phyloP scores from a whole-genome alignment of 1,140 invertebrate genomes.

The Conus ventricosus region DNA sequence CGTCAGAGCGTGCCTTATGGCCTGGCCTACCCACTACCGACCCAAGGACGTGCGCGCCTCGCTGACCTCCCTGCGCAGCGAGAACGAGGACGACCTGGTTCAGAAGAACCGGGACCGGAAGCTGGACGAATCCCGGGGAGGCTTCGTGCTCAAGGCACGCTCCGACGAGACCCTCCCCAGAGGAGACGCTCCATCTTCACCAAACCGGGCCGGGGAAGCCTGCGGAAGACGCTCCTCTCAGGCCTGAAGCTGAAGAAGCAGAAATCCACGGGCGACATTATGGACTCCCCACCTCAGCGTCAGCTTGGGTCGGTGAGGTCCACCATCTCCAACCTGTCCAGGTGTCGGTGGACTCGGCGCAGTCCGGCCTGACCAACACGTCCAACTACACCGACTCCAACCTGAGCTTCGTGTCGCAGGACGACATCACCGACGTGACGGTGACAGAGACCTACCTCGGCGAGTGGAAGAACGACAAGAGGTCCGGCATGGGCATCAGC shows the following conservation, averaged over 20 bases:
- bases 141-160: constrained; percentile 94
- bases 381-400: constrained; percentile 93
- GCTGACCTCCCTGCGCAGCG: constrained; percentile 86
- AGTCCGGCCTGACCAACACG: constrained; percentile 86
- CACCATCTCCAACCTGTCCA: constrained; percentile 73
- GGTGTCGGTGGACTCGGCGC: constrained; percentile 73
- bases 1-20: constrained; percentile 97
- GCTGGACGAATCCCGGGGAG: constrained; percentile 94
- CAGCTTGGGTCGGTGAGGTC: constrained; percentile 68
- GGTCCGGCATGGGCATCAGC: constrained; percentile 97
- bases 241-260: constrained; percentile 83
- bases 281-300: constrained; percentile 76
- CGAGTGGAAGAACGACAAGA: constrained; percentile 99
- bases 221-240: constrained; percentile 69
- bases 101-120: constrained; percentile 86
- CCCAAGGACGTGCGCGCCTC: constrained; percentile 86
- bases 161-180: constrained; percentile 84
- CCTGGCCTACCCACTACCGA: constrained; percentile 80
- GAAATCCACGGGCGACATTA: constrained; percentile 97
- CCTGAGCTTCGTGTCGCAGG: constrained; percentile 95
- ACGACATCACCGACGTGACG: constrained; percentile 93
- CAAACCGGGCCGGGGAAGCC: constrained; percentile 69
- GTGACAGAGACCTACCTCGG: constrained; percentile 99
- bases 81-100: constrained; percentile 72
- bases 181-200: constrained; percentile 88